Evolutionary conservation across 2,888 invertebrate genomes (phyloP), one percentile per base, ranked within the genome.

Genomic region (Zelleria hepariella): DNA sequence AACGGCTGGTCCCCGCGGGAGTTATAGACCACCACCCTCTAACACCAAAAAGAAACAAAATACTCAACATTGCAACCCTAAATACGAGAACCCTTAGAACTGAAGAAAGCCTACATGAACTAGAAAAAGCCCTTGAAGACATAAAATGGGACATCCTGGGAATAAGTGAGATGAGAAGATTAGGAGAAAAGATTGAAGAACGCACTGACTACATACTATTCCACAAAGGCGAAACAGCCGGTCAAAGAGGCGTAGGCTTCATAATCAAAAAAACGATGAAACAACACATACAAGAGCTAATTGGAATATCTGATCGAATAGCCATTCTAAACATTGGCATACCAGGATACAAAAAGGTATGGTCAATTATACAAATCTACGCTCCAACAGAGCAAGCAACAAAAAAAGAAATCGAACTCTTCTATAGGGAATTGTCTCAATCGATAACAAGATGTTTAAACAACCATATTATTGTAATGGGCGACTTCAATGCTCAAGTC

Each of bases 331-430:
- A 62, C 32, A 58, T 65, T 0, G 62, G 63, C 21, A 7, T 65
- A 49, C 62, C 64, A 23, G 25, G 21, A 7, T 60, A 62, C 25
- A 59, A 57, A 26, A 61, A 63, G 51, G 8, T 26, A 15, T 61
- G 58, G 58, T 48, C 62, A 24, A 61, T 62, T 10, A 60, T 65
- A 10, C 63, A 65, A 60, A 52, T 61, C 10, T 66, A 68, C 55
- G 62, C 66, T 1, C 67, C 64, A 10, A 68, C 66, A 20, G 66
- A 67, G 57, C 48, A 61, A 64, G 62, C 65, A 7, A 49, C 58
- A 5, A 49, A 61, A 55, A 20, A 53, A 2, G 59, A 51, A 4
- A 51, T 61, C 8, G 61, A 63, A 0, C 1, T 5, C 3, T 66
- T 66, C 42, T 64, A 66, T 21, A 27, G 57, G n/a, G 26, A 60